These are phyloP conservation scores for Elgaria multicarinata DNA, from an alignment of 2,113 vertebrate species.

Conservation along the genomic window DNA sequence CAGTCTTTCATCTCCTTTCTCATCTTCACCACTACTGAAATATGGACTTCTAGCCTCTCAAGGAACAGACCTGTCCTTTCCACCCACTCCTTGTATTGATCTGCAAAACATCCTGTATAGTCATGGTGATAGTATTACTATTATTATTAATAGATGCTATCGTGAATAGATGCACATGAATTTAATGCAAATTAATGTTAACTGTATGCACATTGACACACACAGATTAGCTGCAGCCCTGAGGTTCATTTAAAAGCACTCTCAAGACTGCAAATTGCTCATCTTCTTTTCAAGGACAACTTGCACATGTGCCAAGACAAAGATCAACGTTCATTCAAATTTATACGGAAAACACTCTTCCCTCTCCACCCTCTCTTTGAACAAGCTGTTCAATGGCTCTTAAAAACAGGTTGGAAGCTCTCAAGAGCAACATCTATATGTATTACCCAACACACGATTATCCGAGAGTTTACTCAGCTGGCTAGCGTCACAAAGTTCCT, in stretches of 20 bases:
- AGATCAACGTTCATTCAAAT: neutral
- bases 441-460: neutral
- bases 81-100: neutral
- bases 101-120: neutral
- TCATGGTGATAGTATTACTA: neutral
- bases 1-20: too few relatives aligned
- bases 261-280: neutral
- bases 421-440: neutral
- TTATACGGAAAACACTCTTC: neutral
- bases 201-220: neutral
- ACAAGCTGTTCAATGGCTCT: conserved; percentile 9
- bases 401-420: neutral
- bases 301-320: neutral
- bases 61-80: neutral
- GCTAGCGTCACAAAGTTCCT: neutral
- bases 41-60: neutral
- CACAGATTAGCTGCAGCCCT: neutral
- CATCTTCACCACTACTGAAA: neutral
- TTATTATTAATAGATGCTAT: neutral
- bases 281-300: neutral
- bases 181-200: neutral
- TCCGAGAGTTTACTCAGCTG: conserved; percentile 26
- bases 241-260: neutral
- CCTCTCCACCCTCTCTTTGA: neutral
- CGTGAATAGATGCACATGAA: neutral